Evolutionary conservation across 2,888 invertebrate species (phyloP), one percentile per base, ranked within the genome.

Genomic region (Dastarcus helophoroides): DNA sequence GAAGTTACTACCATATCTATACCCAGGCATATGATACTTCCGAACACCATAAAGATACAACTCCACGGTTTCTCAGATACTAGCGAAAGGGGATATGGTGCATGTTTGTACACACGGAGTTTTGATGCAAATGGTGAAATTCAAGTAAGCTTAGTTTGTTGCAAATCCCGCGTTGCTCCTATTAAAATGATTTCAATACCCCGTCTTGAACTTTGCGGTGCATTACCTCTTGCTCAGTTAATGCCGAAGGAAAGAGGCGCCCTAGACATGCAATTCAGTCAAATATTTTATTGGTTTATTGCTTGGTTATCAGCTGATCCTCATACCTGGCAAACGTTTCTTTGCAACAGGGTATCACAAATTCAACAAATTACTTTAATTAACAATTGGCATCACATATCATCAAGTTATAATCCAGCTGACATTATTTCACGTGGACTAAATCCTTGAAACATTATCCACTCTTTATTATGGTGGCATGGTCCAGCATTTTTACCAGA

Each of bases 141-240:
- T 11, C 3, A 8, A 9, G 7, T 7, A 8, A 6, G 12, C 11
- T 24, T 29, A n/a, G n/a, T 36, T n/a, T 33, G 30, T 22, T 23
- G 32, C 2, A 35, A 35, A 24, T 25, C 31, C 2, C 17, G 14
- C 13, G 35, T 38, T 6, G 42, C 43, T 11, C 46, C 44, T 4
- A 21, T 45, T 9, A 42, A 40, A 26, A 17, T 31, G n/a, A 3
- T 39, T 4, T 35, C 40, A 6, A 28, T 45, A 25, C 41, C 46
- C 2, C 23, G 35, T 9, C 31, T 44, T 14, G 46, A 44, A 23
- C 25, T 43, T 5, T 29, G 32, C 14, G 46, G 26, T 2, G 40
- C 43, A 4, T 11, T 39, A 8, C 4, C 42, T 6, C 23, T 37
- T 6, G 26, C 41, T 5, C 27, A 33, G 22, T 24, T 44, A 22